Conservation (phyloP, 2,113 vertebrate genomes). For the Festucalex cinctus region DNA sequence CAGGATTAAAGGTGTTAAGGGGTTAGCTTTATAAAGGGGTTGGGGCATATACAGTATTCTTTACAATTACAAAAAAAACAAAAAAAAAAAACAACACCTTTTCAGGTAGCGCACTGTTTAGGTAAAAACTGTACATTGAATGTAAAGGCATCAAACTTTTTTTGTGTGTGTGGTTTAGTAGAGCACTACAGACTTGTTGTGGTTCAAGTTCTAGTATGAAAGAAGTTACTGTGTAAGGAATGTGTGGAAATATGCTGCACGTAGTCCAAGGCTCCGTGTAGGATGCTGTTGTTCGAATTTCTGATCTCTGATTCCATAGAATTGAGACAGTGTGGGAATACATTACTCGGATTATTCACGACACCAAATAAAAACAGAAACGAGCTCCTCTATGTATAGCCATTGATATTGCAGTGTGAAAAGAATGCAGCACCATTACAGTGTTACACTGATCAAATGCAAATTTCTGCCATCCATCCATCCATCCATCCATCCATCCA, state of each 20-base stretch:
- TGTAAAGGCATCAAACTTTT: too few relatives aligned
- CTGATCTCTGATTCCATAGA: slow-evolving; percentile 10
- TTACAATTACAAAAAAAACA: not conserved
- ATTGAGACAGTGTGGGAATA: slow-evolving; percentile 14
- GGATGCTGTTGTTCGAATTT: slow-evolving; percentile 7
- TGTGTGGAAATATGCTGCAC: not conserved
- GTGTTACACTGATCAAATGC: slow-evolving; percentile 40
- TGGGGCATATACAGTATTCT: not conserved
- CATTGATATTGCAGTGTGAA: slow-evolving; percentile 31
- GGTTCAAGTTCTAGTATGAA: not conserved
- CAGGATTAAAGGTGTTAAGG: too few relatives aligned
- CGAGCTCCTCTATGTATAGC: slow-evolving; percentile 2
- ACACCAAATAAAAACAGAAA: slow-evolving; percentile 8
- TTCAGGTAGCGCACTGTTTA: not conserved
- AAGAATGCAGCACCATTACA: slow-evolving; percentile 18
- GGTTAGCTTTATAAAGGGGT: not conserved
- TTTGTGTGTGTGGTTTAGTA: too few relatives aligned
- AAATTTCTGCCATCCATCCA: too few relatives aligned
- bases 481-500: too few relatives aligned
- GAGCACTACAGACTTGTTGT: too few relatives aligned
- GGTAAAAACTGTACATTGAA: not conserved
- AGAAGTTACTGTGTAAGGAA: not conserved
- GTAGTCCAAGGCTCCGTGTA: not conserved
- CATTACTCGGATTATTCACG: slow-evolving; percentile 16
- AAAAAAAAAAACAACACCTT: not conserved